Percentiles rank a stretch among this genome's conserved stretches.
Evolutionary conservation across 1,140 invertebrate species (phyloP).

Genomic region (Acromyrmex charruanus): DNA sequence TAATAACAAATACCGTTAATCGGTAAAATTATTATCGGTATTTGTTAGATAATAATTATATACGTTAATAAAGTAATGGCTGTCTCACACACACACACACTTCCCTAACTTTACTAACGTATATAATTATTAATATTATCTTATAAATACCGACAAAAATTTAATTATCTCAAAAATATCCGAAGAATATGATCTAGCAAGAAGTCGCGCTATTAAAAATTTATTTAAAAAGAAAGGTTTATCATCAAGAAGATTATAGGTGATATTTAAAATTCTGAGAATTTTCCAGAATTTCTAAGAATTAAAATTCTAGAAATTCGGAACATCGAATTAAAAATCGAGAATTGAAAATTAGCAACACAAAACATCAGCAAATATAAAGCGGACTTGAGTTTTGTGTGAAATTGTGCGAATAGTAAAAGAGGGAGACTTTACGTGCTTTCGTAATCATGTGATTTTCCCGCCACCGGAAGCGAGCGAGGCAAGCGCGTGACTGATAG

Average conservation of each 20-base stretch:
- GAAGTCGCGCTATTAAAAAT: not conserved
- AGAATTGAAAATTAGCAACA: not conserved
- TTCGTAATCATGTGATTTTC: slow-evolving; percentile 51
- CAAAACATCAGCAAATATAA: not conserved
- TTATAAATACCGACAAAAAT: not conserved
- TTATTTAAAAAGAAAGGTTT: not conserved
- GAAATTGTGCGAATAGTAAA: too few species aligned
- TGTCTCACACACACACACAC: too few species aligned
- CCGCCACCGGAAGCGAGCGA: slow-evolving; percentile 56
- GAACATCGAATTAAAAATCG: not conserved
- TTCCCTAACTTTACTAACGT: not conserved
- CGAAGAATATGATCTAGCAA: not conserved
- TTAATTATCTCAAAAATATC: not conserved
- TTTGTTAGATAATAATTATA: too few species aligned
- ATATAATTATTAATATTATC: slow-evolving; percentile 1
- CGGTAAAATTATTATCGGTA: not conserved
- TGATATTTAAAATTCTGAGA: not conserved
- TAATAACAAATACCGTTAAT: not conserved
- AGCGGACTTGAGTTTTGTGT: too few species aligned
- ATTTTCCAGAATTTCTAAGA: not conserved
- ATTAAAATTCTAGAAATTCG: not conserved
- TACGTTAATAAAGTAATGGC: too few species aligned
- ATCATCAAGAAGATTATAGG: not conserved
- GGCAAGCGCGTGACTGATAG: slow-evolving; percentile 67
- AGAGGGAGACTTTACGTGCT: not conserved